Conservation (phyloP, 2,888 invertebrate genomes). For the Amphimallon solstitiale region DNA sequence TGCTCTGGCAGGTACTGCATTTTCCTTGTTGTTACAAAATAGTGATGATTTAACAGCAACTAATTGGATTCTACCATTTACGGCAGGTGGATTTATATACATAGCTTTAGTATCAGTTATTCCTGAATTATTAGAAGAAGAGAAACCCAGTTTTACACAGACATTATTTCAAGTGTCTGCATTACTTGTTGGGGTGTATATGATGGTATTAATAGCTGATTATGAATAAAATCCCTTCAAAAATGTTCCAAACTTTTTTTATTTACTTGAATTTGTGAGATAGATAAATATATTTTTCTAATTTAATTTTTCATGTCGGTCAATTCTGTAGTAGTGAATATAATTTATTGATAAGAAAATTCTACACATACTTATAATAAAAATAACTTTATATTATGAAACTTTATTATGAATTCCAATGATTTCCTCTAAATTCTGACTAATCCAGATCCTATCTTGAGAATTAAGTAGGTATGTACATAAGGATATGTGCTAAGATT, state of each 20-base stretch:
- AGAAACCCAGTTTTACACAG: slow-evolving; percentile 79
- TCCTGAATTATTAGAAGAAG: slow-evolving; percentile 93
- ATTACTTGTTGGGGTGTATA: slow-evolving; percentile 87
- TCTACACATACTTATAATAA: not conserved
- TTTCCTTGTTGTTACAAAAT: slow-evolving; percentile 83
- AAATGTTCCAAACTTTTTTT: not conserved
- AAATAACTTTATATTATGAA: not conserved
- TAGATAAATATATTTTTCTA: slow-evolving; percentile 26
- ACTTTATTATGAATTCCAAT: too few relatives aligned
- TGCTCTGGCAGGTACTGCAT: slow-evolving; percentile 91
- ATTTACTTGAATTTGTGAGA: not conserved
- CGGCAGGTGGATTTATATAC: slow-evolving; percentile 99
- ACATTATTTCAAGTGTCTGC: slow-evolving; percentile 92
- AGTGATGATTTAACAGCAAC: slow-evolving; percentile 75
- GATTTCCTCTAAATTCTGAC: too few relatives aligned
- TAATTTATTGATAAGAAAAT: not conserved
- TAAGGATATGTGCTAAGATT: too few relatives aligned
- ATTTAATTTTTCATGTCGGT: slow-evolving; percentile 10
- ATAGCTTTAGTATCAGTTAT: slow-evolving; percentile 99
- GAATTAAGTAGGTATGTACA: too few relatives aligned
- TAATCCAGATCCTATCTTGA: too few relatives aligned
- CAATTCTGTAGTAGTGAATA: not conserved
- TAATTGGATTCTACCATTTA: slow-evolving; percentile 94
- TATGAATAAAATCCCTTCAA: slow-evolving; percentile 68
- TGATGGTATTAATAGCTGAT: slow-evolving; percentile 95